These are phyloP conservation scores for Plotosus lineatus DNA, from an alignment of 2,113 vertebrate genomes.

Conservation along the genomic window DNA sequence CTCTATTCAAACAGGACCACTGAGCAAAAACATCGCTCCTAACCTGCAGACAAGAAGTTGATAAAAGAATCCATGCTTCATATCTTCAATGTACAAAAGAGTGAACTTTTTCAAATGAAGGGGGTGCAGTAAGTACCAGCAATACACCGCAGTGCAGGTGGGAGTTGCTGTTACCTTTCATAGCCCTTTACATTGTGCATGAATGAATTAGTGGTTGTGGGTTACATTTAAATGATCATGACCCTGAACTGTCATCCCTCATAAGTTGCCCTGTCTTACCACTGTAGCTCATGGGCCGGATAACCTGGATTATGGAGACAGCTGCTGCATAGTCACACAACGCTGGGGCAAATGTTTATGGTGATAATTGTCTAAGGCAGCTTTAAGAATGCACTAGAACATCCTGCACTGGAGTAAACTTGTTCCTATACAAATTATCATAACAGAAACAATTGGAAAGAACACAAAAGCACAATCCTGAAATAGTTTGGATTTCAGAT, in stretches of 20 bases:
- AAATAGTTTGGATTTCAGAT: not conserved
- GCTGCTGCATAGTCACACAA: slow-evolving; percentile 61
- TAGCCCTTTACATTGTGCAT: slow-evolving; percentile 11
- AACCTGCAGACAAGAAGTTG: slow-evolving; percentile 11
- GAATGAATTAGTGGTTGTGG: slow-evolving; percentile 14
- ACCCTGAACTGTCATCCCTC: slow-evolving; percentile 53
- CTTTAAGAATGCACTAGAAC: slow-evolving; percentile 41
- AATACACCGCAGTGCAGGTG: slow-evolving; percentile 51
- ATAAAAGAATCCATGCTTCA: not conserved
- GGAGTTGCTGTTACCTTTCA: slow-evolving; percentile 3
- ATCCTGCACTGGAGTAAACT: slow-evolving; percentile 13
- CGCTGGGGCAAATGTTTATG: slow-evolving; percentile 36
- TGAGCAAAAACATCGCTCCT: slow-evolving; percentile 20
- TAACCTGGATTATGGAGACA: slow-evolving; percentile 62
- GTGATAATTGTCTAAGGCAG: slow-evolving; percentile 44
- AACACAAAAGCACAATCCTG: not conserved
- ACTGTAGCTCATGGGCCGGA: slow-evolving; percentile 55
- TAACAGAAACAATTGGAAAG: not conserved
- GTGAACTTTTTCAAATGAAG: not conserved
- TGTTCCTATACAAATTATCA: not conserved
- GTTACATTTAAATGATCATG: slow-evolving; percentile 25
- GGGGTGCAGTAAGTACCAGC: not conserved
- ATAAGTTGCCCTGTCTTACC: slow-evolving; percentile 48
- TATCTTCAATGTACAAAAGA: slow-evolving; percentile 11
- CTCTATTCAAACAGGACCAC: slow-evolving; percentile 28